Conservation (phyloP, 2,888 invertebrate species). For the Leptopterna dolabrata region DNA sequence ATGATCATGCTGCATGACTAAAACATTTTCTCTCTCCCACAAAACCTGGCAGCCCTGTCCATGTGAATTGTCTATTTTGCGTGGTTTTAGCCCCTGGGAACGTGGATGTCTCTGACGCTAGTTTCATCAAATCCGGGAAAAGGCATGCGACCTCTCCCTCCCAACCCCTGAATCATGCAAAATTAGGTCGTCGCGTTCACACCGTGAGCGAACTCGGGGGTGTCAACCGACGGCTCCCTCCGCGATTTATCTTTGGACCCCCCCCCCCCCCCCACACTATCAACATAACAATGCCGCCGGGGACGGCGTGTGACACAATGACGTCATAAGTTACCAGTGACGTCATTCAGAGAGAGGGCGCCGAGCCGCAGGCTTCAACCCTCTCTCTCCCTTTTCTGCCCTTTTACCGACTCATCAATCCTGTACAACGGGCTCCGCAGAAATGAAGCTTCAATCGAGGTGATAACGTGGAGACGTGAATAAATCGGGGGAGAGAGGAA, state of each 20-base stretch:
- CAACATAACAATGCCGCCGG: slow-evolving; percentile 24
- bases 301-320: slow-evolving; percentile 34
- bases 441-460: slow-evolving; percentile 15
- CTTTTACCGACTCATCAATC: slow-evolving; percentile 40
- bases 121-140: too few species aligned
- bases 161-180: neutral
- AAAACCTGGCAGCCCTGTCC: too few species aligned
- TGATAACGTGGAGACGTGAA: slow-evolving; percentile 4
- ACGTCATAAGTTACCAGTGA: slow-evolving; percentile 40
- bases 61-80: too few species aligned
- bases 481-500: neutral
- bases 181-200: neutral
- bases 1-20: too few species aligned
- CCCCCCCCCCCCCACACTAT: too few species aligned
- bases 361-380: neutral
- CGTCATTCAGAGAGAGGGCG: slow-evolving; percentile 8
- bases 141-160: too few species aligned
- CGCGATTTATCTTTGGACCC: slow-evolving; percentile 23
- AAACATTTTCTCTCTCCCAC: too few species aligned
- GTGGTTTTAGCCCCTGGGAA: too few species aligned
- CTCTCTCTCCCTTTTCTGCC: neutral
- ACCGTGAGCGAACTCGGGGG: neutral
- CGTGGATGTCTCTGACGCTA: too few species aligned
- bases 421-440: neutral
- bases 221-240: slow-evolving; percentile 9